These are phyloP conservation scores for Nyctibius grandis DNA, from an alignment of 2,797 vertebrate species.

Conservation along the genomic window DNA sequence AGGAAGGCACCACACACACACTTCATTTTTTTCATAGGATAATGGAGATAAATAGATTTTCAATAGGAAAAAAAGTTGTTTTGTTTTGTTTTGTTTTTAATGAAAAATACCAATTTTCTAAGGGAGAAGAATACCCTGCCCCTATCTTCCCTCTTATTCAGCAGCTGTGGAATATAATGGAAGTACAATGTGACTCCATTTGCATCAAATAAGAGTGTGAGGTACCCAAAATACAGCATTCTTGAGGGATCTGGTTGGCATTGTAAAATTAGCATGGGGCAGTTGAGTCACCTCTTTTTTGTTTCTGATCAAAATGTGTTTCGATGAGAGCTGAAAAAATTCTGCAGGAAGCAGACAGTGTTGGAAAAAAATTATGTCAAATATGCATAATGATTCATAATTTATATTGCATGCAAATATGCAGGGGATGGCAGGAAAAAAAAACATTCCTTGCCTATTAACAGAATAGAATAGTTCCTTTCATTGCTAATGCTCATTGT, in stretches of 20 bases:
- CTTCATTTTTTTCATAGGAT: not conserved
- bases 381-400: not conserved
- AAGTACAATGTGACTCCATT: not conserved
- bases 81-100: not conserved
- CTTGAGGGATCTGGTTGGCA: rapidly evolving
- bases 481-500: not conserved
- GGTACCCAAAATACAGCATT: not conserved
- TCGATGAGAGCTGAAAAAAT: not conserved
- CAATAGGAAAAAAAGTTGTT: not conserved
- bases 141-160: not conserved
- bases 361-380: not conserved
- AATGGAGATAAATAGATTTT: not conserved
- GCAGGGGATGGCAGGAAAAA: not conserved
- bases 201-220: not conserved
- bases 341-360: not conserved
- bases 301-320: not conserved
- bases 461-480: not conserved
- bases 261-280: not conserved
- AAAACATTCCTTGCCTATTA: not conserved
- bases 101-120: not conserved
- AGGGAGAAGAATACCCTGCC: not conserved
- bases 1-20: rapidly evolving
- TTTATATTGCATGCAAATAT: not conserved
- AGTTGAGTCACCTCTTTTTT: not conserved
- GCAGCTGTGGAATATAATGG: not conserved